These are phyloP conservation scores for Globodera ellingtonae DNA, from an alignment of 1,140 invertebrate genomes.

Conservation along the genomic window DNA sequence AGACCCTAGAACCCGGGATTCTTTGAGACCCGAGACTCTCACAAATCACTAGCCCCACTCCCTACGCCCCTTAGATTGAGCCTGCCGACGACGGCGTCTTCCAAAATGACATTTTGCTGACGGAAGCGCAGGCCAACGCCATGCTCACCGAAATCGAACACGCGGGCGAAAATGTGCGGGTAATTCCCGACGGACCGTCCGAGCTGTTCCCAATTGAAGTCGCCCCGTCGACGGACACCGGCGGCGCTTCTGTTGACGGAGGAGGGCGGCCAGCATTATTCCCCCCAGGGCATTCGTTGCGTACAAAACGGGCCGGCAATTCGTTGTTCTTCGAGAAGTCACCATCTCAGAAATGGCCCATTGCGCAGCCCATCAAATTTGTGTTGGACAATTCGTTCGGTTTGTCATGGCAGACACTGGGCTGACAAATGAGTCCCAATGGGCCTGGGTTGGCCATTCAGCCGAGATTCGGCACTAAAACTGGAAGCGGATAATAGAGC, in stretches of 20 bases:
- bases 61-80: too few species aligned
- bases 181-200: not conserved
- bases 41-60: too few species aligned
- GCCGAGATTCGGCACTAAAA: not conserved
- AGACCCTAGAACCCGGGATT: too few species aligned
- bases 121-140: not conserved
- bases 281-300: too few species aligned
- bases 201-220: not conserved
- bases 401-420: too few species aligned
- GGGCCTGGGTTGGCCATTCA: not conserved
- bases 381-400: slow-evolving; percentile 8
- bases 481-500: too few species aligned
- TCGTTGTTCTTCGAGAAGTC: slow-evolving; percentile 15
- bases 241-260: not conserved
- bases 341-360: slow-evolving; percentile 19
- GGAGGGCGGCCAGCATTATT: too few species aligned
- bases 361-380: slow-evolving; percentile 23
- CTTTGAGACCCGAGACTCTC: too few species aligned
- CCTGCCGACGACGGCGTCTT: too few species aligned
- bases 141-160: not conserved
- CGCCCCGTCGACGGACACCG: not conserved
- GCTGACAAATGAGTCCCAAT: not conserved
- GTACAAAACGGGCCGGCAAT: not conserved
- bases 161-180: too few species aligned
- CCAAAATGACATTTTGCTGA: too few species aligned